Evolutionary conservation across 2,113 vertebrate species (phyloP).

Genomic region (Eptesicus fuscus): DNA sequence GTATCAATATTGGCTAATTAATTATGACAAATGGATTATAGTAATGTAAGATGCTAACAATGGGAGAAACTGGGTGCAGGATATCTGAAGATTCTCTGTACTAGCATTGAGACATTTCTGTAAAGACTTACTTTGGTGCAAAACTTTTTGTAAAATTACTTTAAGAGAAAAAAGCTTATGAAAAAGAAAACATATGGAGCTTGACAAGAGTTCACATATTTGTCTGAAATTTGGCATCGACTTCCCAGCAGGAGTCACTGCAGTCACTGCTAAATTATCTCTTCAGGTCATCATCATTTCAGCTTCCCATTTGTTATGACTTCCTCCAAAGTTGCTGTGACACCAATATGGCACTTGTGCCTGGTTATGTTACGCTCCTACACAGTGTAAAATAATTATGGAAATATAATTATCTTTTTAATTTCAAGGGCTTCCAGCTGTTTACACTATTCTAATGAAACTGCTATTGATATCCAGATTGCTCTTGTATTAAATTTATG

Average conservation of each 20-base stretch:
- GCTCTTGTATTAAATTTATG: slow-evolving; percentile 41
- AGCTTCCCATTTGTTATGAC: background rate
- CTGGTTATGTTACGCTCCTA: background rate
- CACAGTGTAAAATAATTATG: slow-evolving; percentile 1
- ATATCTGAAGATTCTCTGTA: background rate
- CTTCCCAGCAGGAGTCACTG: background rate
- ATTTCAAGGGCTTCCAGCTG: slow-evolving; percentile 44
- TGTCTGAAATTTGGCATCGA: background rate
- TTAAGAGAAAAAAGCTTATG: background rate
- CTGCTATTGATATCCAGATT: slow-evolving; percentile 25
- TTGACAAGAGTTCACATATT: background rate
- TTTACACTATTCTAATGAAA: slow-evolving; percentile 48
- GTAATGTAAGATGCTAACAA: background rate
- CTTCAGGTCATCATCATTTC: background rate
- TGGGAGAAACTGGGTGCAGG: background rate
- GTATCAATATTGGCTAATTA: background rate
- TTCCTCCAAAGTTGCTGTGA: slow-evolving; percentile 5
- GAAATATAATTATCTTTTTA: slow-evolving; percentile 54
- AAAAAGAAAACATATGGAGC: slow-evolving; percentile 7
- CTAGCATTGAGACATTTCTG: background rate
- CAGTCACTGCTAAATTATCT: background rate
- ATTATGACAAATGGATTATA: background rate
- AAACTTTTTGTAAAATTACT: background rate
- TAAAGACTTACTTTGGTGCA: background rate
- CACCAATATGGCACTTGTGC: background rate